Base-by-base conservation (phyloP, 2,888 invertebrate species). In the Cataglyphis livida region DNA sequence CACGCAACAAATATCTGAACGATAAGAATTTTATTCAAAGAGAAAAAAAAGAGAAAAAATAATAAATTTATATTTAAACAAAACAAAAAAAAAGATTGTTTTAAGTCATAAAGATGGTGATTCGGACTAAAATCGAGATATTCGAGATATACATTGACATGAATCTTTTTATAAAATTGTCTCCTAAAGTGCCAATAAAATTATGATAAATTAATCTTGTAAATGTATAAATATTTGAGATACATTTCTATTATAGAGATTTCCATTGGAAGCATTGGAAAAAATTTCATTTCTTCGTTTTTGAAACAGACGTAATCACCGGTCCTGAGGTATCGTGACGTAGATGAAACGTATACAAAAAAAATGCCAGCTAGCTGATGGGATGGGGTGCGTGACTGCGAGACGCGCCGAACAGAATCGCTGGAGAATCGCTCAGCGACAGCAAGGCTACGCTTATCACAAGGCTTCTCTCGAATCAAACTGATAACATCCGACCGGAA, bases 401-500 rank as follows among this genome's bases (percentile, higher is more conserved):
- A 38, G 71, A 73, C 18, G 12, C 15, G n/a, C 6, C 18, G 18
- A 1, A 7, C n/a, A 54, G 21, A 44, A 15, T 44, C 21, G 12
- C 21, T 12, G 21, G 21, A 57, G 57, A 73, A 12, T 9, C 21
- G 44, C 35, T 21, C 64, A 75, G 38, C 25, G 15, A 61, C 32
- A 32, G 9, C 64, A 21, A 28, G n/a, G 15, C 28, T 41, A 10
- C 21, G 54, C 12, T 3, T 65, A 65, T 75, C 65, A 12, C 35
- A 15, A 3, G n/a, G 25, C 18, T 64, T 51, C 21, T 41, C 64
- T 41, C 64, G 4, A 21, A 41, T 64, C 41, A n/a, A n/a, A 6
- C n/a, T 65, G 74, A 74, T 74, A 74, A 74, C 12, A 15, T 5
- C 18, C 25, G 12, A 66, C 66, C 66, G 76, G 66, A 66, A 76